Evolutionary conservation across 2,888 invertebrate species (phyloP).

Genomic region (Iphiclides podalirius): DNA sequence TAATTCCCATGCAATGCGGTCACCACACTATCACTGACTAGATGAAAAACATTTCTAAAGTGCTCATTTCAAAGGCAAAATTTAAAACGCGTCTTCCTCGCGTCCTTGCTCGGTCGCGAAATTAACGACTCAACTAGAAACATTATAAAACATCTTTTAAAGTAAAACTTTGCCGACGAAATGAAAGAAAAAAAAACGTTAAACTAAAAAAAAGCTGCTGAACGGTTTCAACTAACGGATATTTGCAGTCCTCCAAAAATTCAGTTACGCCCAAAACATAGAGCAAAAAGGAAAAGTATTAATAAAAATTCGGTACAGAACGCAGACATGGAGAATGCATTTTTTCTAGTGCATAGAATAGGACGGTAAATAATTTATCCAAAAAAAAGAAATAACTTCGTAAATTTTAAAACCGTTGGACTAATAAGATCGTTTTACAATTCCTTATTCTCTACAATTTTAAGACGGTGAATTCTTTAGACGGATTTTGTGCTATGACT

Average conservation of each 20-base stretch:
- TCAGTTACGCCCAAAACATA: no score
- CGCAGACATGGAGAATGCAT: background rate
- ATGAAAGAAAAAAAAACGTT: conserved; percentile 1
- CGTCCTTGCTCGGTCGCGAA: no score
- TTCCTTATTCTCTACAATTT: conserved; percentile 1
- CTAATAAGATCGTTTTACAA: background rate
- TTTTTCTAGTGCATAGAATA: background rate
- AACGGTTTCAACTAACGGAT: no score
- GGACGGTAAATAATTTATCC: conserved; percentile 7
- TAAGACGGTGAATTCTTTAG: conserved; percentile 2
- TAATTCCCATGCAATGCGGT: no score
- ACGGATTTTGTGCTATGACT: background rate
- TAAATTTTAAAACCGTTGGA: background rate
- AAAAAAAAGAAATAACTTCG: background rate
- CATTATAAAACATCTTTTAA: background rate
- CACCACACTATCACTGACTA: conserved; percentile 47
- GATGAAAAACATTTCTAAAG: conserved; percentile 42
- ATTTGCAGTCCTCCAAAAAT: no score
- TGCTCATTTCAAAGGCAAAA: conserved; percentile 32
- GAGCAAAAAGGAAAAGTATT: no score
- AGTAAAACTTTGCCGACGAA: background rate
- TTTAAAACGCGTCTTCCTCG: conserved; percentile 3
- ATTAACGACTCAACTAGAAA: background rate
- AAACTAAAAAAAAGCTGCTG: no score
- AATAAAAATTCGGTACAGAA: background rate